Evolutionary conservation across 2,797 vertebrate genomes (phyloP), one percentile per base, ranked within the genome.

Genomic region (Molossus molossus): DNA sequence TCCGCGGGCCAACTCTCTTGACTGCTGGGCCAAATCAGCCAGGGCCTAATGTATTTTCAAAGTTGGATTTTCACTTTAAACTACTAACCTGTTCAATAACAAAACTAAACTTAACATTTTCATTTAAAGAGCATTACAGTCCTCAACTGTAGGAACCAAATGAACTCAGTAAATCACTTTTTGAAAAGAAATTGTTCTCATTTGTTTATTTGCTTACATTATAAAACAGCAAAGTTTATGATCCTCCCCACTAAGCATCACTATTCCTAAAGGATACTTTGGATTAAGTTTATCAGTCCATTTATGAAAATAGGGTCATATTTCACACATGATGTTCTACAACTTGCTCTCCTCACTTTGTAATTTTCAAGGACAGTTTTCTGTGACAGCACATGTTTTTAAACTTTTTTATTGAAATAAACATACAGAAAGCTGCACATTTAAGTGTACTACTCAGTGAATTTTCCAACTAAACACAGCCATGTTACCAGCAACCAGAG

Each of bases 161-260:
- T 40, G 53, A 90, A 87, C 25, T 83, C 15, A 85, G 29, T 18
- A 81, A 55, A 79, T 40, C 60, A 87, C 50, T 45, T 86, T 75
- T 81, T 93, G 2, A 80, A 76, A 62, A 94, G 62, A 91, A 84
- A 84, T 20, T 77, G 23, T 85, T 89, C 77, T 83, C 53, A 84
- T 92, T 72, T 33, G 58, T 80, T 70, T 81, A 80, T 77, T 73
- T 29, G 29, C 53, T 57, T 91, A 57, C 86, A 29, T 53, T 77
- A 57, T 60, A 77, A 95, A 92, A 72, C 8, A 37, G 57, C 21
- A 82, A 55, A 83, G 73, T 72, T 80, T 75, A 73, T 11, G n/a
- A 65, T 55, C 27, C 6, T 85, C 27, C 65, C 20, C n/a, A 85
- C 40, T 57, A 73, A 64, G 57, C n/a, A 58, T 20, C 40, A 67